Base-by-base conservation (phyloP, 2,888 invertebrate species). In the Phymatocera aterrima region DNA sequence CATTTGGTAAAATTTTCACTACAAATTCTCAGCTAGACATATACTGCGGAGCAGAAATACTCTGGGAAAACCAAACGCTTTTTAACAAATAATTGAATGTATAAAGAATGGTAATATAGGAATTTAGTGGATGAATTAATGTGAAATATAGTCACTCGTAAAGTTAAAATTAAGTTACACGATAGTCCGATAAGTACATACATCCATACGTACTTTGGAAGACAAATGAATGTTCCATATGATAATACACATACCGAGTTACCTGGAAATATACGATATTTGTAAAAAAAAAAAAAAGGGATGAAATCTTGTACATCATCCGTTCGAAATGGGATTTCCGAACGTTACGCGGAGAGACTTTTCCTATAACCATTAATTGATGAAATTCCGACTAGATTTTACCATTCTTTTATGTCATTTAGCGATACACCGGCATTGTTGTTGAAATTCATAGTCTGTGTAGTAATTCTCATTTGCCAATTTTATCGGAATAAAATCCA, bases 1-100 rank as follows among this genome's bases (percentile, higher is more conserved):
- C 72, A 82, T 78, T 78, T 77, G 70, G 65, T 40, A 28, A 31
- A 77, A 37, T 79, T 80, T 77, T 61, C 74, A 80, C 81, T 81
- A 82, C 78, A 60, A 78, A 81, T 82, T 80, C 81, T 82, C 83
- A 80, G 79, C 79, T 84, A 79, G 84, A 78, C 82, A n/a, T n/a
- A n/a, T 80, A 84, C 80, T 80, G 79, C 79, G 81, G 82, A 83
- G 81, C 81, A 81, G 84, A 79, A 83, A 85, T 83, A 85, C 82
- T 85, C 85, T 87, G 87, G 87, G 87, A 85, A 87, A 86, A 87
- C 83, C 83, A 87, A 86, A 85, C 87, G 87, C 87, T 88, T 88
- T 87, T 83, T 85, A 86, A 86, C 34, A 21, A 82, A 81, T 79
- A 77, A 79, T 77, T 72, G n/a, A 72, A 51, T 72, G 72, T 72